phyloP scores from a whole-genome alignment of 1,140 invertebrate species.

The Latrodectus geometricus region DNA sequence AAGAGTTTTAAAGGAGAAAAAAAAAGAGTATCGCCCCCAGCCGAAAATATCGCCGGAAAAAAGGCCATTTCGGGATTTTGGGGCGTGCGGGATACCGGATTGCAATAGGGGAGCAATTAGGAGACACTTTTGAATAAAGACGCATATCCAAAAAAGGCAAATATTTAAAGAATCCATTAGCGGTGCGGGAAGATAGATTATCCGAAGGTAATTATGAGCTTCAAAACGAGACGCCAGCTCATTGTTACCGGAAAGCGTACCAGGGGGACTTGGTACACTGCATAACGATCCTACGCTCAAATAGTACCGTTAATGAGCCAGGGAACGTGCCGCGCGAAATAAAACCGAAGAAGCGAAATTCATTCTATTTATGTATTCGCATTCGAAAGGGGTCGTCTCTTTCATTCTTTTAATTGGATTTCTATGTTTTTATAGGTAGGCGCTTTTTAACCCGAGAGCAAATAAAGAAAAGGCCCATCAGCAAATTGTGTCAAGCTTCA shows the following conservation, averaged over 20 bases:
- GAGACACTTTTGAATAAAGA: slow-evolving; percentile 45
- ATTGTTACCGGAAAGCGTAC: slow-evolving; percentile 21
- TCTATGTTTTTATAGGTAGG: slow-evolving; percentile 47
- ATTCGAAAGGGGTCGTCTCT: slow-evolving; percentile 30
- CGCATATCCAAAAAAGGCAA: slow-evolving; percentile 42
- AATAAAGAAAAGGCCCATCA: slow-evolving; percentile 30
- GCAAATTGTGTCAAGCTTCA: slow-evolving; percentile 35
- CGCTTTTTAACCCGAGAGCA: neutral
- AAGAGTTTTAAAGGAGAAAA: too few relatives aligned
- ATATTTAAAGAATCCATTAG: slow-evolving; percentile 61
- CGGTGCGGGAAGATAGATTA: slow-evolving; percentile 45
- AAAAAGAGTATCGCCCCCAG: too few relatives aligned
- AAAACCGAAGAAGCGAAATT: slow-evolving; percentile 19
- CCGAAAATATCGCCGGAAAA: neutral
- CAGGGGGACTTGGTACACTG: neutral
- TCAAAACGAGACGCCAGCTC: neutral
- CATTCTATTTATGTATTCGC: slow-evolving; percentile 48
- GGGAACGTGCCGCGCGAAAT: slow-evolving; percentile 9
- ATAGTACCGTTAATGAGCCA: slow-evolving; percentile 41
- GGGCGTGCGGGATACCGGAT: neutral
- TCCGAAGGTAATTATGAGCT: slow-evolving; percentile 47
- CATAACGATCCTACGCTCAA: slow-evolving; percentile 39
- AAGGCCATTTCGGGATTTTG: neutral
- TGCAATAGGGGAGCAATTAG: slow-evolving; percentile 32
- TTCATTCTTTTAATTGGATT: slow-evolving; percentile 59